Evolutionary conservation across 2,113 vertebrate genomes (phyloP).

Genomic region (Crypturellus undulatus): DNA sequence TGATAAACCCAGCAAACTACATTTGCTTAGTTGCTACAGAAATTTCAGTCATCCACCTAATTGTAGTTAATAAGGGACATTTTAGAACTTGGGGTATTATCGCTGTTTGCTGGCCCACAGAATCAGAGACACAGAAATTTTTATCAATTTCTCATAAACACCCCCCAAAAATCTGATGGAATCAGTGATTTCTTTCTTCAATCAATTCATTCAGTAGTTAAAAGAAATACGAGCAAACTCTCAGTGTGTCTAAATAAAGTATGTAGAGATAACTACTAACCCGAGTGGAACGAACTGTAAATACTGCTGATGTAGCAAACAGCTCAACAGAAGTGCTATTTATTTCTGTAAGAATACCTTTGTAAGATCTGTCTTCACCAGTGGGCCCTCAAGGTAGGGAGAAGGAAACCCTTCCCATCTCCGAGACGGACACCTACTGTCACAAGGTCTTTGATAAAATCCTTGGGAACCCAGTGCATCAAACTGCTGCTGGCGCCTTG

Average conservation of each 20-base stretch:
- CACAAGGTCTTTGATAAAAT: not conserved
- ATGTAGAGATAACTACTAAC: not conserved
- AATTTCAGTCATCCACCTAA: not conserved
- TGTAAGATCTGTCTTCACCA: slow-evolving; percentile 18
- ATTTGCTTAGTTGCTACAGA: not conserved
- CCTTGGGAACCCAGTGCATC: not conserved
- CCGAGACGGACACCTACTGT: not conserved
- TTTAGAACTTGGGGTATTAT: not conserved
- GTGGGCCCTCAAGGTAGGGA: not conserved
- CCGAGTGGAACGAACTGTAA: accelerated
- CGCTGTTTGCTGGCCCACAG: not conserved
- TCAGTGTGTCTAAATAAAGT: not conserved
- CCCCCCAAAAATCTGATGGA: accelerated
- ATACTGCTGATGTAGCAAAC: not conserved
- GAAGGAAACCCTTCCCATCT: not conserved
- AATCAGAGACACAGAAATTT: not conserved
- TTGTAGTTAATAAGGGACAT: not conserved
- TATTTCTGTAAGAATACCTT: not conserved
- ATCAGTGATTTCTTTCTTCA: not conserved
- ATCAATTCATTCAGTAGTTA: not conserved
- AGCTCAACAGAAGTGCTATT: not conserved
- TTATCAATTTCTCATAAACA: not conserved
- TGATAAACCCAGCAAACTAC: not conserved
- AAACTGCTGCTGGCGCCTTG: not conserved
- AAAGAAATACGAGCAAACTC: not conserved